phyloP scores from a whole-genome alignment of 1,140 invertebrate species.

The Euura lappo region DNA sequence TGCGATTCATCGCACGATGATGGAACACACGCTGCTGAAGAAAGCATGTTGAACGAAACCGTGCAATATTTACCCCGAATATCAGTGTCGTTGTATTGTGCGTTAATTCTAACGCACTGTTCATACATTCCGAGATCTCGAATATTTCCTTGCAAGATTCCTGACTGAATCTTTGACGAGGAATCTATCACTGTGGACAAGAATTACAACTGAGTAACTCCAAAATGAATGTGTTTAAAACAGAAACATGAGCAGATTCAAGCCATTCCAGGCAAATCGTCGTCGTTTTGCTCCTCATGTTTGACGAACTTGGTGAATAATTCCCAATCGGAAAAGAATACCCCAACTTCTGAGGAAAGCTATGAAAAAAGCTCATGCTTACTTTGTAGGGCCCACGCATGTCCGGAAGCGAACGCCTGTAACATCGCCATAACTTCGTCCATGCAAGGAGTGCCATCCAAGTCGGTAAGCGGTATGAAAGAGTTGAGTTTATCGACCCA shows the following conservation, averaged over 20 bases:
- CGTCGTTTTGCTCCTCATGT: neutral
- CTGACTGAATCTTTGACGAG: conserved; percentile 44
- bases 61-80: conserved; percentile 34
- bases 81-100: neutral
- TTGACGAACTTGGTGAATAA: neutral
- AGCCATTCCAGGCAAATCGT: too few species aligned
- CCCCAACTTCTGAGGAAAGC: neutral
- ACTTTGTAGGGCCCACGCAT: conserved; percentile 32
- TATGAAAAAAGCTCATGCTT: neutral
- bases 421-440: neutral
- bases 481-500: neutral
- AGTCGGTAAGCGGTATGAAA: neutral
- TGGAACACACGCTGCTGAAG: conserved; percentile 33
- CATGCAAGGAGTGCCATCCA: neutral
- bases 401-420: neutral
- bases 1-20: conserved; percentile 22
- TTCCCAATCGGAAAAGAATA: neutral
- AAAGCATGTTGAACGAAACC: conserved; percentile 19
- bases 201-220: too few species aligned
- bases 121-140: conserved; percentile 46
- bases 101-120: conserved; percentile 40
- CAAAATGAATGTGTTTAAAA: too few species aligned
- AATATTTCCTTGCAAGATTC: conserved; percentile 44
- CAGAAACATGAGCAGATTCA: too few species aligned
- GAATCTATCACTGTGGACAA: conserved; percentile 47